A percentile compares a stretch with the other conserved stretches of the same genome.
phyloP scores from a whole-genome alignment of 2,888 invertebrate genomes.

The Julus scandinavius region DNA sequence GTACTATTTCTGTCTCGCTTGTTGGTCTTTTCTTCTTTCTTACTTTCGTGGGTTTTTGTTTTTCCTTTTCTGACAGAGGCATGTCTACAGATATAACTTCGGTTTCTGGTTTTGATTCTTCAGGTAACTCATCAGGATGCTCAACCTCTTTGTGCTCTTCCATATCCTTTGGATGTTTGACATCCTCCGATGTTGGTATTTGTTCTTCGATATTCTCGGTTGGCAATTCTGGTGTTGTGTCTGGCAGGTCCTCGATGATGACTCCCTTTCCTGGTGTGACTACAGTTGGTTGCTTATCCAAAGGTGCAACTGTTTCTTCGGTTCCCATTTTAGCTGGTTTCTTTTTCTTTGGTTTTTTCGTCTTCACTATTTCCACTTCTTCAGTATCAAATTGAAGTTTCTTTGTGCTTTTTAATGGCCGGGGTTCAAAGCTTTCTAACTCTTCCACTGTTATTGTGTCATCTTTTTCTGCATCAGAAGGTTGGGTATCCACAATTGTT shows the following conservation, averaged over 20 bases:
- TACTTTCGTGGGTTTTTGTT: neutral
- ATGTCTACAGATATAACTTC: neutral
- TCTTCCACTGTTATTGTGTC: neutral
- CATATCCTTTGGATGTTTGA: conserved; percentile 51
- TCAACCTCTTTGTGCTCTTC: conserved; percentile 45
- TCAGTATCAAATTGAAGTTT: conserved; percentile 3
- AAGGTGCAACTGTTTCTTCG: neutral
- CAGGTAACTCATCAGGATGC: neutral
- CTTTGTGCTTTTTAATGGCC: neutral
- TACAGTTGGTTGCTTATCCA: neutral
- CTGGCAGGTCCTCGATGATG: neutral
- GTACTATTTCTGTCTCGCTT: neutral
- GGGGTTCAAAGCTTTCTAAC: neutral
- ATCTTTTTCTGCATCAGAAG: conserved; percentile 12
- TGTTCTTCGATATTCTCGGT: conserved; percentile 47
- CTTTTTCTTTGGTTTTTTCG: conserved; percentile 42
- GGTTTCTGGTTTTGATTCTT: conserved; percentile 4
- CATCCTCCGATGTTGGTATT: conserved; percentile 48
- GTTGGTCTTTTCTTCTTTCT: neutral
- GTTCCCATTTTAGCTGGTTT: conserved; percentile 32
- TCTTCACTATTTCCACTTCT: neutral
- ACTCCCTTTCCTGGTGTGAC: conserved; percentile 51
- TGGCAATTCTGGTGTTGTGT: conserved; percentile 52
- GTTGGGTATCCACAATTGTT: conserved; percentile 1
- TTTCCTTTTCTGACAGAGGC: conserved; percentile 18